Base-by-base conservation (phyloP, 2,888 invertebrate species). In the Meiosimyza decipiens region DNA sequence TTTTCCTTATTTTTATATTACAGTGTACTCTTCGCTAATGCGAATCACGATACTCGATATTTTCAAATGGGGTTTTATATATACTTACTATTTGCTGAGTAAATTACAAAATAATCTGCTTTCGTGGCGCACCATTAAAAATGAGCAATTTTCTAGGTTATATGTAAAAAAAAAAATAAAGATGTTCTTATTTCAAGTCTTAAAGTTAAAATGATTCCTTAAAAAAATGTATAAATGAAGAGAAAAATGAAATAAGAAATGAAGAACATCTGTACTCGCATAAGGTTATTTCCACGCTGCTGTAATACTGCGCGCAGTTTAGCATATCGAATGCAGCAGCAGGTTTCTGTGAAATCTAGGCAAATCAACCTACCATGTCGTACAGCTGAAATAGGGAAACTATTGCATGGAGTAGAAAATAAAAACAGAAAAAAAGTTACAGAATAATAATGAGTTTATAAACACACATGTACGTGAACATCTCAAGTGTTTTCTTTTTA, bases 281-380 rank as follows among this genome's bases (percentile, higher is more conserved):
- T 40, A 40, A 40, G 6, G 40, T 7, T 40, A 40, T 50, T 64
- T 57, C 18, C 50, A 68, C n/a, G 81, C 81, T 80, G 81, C 78
- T 81, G 82, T 82, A 82, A 82, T 82, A 83, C 82, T 81, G 82
- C 78, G 82, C 80, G 81, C 82, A 75, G 79, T 80, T 81, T 79
- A 76, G 82, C 82, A 78, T 82, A 81, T 81, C 82, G 81, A 80
- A 82, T 82, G 83, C 80, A 80, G 83, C 80, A 81, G 82, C 82
- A 81, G 82, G 82, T 82, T 83, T 83, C 83, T 82, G 82, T 82
- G 81, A 79, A 75, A 76, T 77, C 60, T 33, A 73, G 78, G 79
- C 79, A 80, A 77, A 81, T 78, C 80, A 79, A 81, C 80, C 82
- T 79, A 81, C 82, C 83, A 82, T 81, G 80, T 82, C 82, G 80